These are phyloP conservation scores for Leptinotarsa undecemlineata DNA, from an alignment of 1,140 invertebrate genomes.

Conservation along the genomic window DNA sequence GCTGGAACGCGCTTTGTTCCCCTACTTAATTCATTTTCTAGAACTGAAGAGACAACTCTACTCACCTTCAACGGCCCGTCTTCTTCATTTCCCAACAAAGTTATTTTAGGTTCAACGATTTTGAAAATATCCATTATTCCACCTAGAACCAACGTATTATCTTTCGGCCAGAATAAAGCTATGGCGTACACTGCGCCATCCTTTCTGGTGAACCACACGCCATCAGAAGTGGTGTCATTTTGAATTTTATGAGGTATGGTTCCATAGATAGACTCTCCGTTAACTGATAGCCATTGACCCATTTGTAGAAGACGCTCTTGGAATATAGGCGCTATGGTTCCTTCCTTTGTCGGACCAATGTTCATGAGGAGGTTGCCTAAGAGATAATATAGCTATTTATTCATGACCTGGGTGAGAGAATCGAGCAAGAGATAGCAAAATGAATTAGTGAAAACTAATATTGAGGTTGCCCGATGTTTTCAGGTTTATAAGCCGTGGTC, in stretches of 20 bases:
- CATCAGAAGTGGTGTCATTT: slow-evolving; percentile 76
- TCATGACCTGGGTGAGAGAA: too few relatives aligned
- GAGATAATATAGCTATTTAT: slow-evolving; percentile 33
- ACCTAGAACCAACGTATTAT: slow-evolving; percentile 59
- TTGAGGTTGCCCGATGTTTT: too few relatives aligned
- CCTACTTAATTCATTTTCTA: too few relatives aligned
- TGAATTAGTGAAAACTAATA: too few relatives aligned
- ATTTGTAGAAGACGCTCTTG: slow-evolving; percentile 80
- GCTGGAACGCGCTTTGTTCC: too few relatives aligned
- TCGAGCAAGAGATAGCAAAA: too few relatives aligned
- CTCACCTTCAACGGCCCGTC: slow-evolving; percentile 32
- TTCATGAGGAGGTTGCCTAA: slow-evolving; percentile 85
- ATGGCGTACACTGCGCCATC: slow-evolving; percentile 65
- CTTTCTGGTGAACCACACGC: slow-evolving; percentile 77
- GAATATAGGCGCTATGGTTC: slow-evolving; percentile 85
- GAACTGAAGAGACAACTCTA: neutral
- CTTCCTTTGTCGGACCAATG: slow-evolving; percentile 88
- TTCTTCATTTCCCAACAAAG: slow-evolving; percentile 55
- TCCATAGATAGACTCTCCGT: slow-evolving; percentile 90
- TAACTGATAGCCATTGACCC: slow-evolving; percentile 78
- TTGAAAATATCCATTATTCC: slow-evolving; percentile 53
- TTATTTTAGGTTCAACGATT: slow-evolving; percentile 50
- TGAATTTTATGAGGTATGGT: slow-evolving; percentile 77
- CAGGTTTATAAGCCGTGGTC: too few relatives aligned
- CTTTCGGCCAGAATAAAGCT: slow-evolving; percentile 68